A percentile compares a stretch with the other conserved stretches of the same genome.
Evolutionary conservation across 2,797 vertebrate genomes (phyloP).

Genomic region (Morus bassanus): DNA sequence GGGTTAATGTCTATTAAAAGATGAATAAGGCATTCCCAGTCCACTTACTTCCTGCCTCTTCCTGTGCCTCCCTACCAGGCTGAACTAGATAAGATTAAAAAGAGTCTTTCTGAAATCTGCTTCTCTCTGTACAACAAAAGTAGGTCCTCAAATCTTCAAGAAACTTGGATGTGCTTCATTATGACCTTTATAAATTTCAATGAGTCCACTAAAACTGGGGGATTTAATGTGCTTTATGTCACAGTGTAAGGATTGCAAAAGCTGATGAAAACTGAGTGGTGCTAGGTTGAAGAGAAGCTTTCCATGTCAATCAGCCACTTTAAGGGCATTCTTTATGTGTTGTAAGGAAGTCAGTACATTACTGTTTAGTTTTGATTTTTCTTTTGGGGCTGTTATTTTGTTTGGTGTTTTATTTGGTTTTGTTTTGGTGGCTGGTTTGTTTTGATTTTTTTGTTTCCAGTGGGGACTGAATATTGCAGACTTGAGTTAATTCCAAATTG

Average conservation of each 20-base stretch:
- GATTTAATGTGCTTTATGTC: not conserved
- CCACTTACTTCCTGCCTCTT: not conserved
- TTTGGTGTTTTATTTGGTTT: not conserved
- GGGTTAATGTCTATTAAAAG: not conserved
- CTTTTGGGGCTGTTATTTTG: not conserved
- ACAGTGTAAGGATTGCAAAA: not conserved
- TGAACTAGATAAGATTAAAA: not conserved
- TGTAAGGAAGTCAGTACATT: not conserved
- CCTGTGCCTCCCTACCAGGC: not conserved
- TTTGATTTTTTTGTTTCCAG: not conserved
- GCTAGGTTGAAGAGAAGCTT: not conserved
- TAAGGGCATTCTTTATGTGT: not conserved
- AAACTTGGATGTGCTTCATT: not conserved
- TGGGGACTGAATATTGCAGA: not conserved
- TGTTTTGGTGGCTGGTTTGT: fast-evolving
- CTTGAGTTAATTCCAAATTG: not conserved
- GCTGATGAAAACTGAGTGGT: not conserved
- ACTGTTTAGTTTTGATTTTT: not conserved
- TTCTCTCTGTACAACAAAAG: not conserved
- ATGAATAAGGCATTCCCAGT: not conserved
- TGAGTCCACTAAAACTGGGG: not conserved
- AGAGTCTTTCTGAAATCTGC: not conserved
- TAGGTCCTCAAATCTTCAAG: not conserved
- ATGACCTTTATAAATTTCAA: not conserved
- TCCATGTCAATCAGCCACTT: not conserved